phyloP scores from a whole-genome alignment of 53 echinoderm and acorn worm genomes.

The Paracentrotus lividus region DNA sequence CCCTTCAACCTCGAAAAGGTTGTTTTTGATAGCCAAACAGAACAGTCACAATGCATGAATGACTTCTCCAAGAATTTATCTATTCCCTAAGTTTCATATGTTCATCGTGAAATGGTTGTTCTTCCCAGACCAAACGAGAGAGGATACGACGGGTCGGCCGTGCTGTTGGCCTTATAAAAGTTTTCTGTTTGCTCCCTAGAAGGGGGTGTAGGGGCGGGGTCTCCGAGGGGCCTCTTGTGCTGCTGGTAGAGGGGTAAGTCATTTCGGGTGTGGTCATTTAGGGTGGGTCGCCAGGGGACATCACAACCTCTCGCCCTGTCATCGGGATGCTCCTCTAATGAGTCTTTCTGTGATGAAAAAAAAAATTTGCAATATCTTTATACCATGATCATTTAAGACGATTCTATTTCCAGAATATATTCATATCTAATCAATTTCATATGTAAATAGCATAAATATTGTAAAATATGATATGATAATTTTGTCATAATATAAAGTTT shows the following conservation, averaged over 20 bases:
- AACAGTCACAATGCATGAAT: background rate
- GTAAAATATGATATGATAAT: too few relatives aligned
- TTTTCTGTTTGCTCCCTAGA: slow-evolving; percentile 55
- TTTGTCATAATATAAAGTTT: too few relatives aligned
- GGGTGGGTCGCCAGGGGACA: slow-evolving; percentile 67
- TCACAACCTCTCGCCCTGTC: slow-evolving; percentile 1
- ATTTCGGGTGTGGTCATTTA: background rate
- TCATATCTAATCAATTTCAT: too few relatives aligned
- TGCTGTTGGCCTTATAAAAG: slow-evolving; percentile 55
- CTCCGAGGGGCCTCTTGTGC: slow-evolving; percentile 23
- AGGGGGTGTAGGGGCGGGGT: slow-evolving; percentile 4
- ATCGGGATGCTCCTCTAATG: slow-evolving; percentile 82
- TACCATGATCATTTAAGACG: too few relatives aligned
- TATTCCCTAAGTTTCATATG: background rate
- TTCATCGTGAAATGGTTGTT: slow-evolving; percentile 48
- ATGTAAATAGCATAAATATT: too few relatives aligned
- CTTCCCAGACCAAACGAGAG: slow-evolving; percentile 57
- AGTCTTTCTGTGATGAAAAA: slow-evolving; percentile 75
- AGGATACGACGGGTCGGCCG: slow-evolving; percentile 29
- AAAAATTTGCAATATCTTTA: background rate
- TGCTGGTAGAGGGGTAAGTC: slow-evolving; percentile 39
- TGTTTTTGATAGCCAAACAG: background rate
- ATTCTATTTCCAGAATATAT: too few relatives aligned
- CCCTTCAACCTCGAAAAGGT: too few relatives aligned
- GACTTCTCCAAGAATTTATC: background rate